These are phyloP conservation scores for Sebastes alutus DNA, from an alignment of 2,797 vertebrate genomes.

Conservation along the genomic window DNA sequence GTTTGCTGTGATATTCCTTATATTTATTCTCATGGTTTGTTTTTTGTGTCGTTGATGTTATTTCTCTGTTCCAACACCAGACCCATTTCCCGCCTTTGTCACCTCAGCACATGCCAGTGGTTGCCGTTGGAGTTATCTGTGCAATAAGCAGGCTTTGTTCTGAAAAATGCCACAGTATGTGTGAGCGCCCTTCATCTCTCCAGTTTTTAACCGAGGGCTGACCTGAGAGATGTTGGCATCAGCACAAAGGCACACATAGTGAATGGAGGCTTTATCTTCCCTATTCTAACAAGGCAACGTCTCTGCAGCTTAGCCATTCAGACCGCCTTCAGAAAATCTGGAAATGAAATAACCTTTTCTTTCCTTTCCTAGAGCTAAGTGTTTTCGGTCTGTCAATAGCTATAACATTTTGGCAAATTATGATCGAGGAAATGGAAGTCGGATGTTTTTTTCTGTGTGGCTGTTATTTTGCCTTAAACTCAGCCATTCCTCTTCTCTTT, in stretches of 20 bases:
- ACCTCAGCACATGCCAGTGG: conserved; percentile 12
- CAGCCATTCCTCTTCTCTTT: conserved; percentile 3
- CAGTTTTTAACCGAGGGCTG: conserved; percentile 32
- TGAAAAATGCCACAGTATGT: conserved; percentile 17
- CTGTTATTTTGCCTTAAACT: conserved; percentile 1
- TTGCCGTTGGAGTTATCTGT: conserved; percentile 26
- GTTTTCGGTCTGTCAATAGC: conserved; percentile 14
- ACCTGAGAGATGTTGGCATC: conserved; percentile 50
- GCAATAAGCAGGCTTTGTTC: conserved; percentile 46
- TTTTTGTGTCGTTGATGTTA: not conserved
- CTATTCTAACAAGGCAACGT: conserved; percentile 26
- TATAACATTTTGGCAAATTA: not conserved
- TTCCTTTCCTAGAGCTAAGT: conserved; percentile 8
- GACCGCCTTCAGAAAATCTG: conserved; percentile 31
- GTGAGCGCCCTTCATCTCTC: conserved; percentile 27
- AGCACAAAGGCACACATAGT: conserved; percentile 33
- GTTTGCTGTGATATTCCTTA: conserved; percentile 45
- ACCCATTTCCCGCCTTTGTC: conserved; percentile 21
- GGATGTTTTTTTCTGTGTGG: conserved; percentile 1
- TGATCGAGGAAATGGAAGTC: conserved; percentile 20
- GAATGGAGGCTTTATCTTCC: conserved; percentile 38
- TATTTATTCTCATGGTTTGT: conserved; percentile 27
- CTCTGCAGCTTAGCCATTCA: conserved; percentile 20
- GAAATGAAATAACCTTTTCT: conserved; percentile 39
- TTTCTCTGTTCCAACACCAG: not conserved